Conservation (phyloP, 2,113 vertebrate genomes). For the zebrafish (Danio rerio) region DNA sequence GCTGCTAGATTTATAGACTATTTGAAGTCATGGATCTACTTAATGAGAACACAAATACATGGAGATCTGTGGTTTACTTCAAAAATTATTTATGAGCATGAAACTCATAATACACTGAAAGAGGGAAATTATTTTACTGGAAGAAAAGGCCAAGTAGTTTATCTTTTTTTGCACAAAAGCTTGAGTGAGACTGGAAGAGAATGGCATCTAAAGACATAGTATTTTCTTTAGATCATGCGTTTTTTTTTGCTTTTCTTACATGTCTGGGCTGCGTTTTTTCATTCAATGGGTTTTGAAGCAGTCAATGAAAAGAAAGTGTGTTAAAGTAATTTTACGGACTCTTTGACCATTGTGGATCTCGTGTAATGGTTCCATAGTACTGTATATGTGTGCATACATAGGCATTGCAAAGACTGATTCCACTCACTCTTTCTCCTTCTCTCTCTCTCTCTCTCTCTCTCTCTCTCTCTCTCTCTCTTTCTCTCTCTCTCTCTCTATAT, state of each 20-base stretch:
- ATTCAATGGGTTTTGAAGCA: not conserved
- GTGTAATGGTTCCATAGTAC: not conserved
- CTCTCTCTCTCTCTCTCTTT: no score
- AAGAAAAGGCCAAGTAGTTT: not conserved
- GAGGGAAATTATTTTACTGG: not conserved
- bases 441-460: no score
- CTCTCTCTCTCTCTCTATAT: not conserved
- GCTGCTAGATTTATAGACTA: not conserved
- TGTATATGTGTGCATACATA: not conserved
- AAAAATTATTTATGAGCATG: conserved; percentile 56
- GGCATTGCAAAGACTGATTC: not conserved
- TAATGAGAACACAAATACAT: conserved; percentile 37
- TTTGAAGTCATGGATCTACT: conserved; percentile 7
- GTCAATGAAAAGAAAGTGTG: not conserved
- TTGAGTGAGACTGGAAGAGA: not conserved
- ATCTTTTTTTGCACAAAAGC: conserved; percentile 4
- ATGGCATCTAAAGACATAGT: not conserved
- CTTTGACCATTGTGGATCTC: not conserved
- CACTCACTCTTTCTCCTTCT: not conserved
- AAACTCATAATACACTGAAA: conserved; percentile 28
- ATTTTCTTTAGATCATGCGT: not conserved
- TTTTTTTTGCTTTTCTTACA: not conserved
- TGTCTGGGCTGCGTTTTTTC: not conserved
- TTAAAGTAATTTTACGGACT: not conserved
- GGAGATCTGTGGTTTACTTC: conserved; percentile 45